A percentile compares a stretch with the other conserved stretches of the same genome.
phyloP scores from a whole-genome alignment of 2,888 invertebrate genomes.

The Willowsia nigromaculata region DNA sequence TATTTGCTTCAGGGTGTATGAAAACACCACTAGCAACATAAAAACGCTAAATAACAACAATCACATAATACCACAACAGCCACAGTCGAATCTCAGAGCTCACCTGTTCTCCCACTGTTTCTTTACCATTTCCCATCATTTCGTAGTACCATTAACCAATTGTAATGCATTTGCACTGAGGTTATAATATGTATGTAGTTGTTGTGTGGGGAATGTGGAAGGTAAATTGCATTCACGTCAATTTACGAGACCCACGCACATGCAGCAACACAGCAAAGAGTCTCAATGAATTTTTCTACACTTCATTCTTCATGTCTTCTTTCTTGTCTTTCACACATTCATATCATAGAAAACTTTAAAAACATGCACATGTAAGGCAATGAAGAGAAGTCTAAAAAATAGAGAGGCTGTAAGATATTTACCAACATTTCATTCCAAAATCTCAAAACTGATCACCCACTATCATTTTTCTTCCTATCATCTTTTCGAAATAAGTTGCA shows the following conservation, averaged over 20 bases:
- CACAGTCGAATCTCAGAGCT: neutral
- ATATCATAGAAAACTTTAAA: neutral
- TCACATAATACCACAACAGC: neutral
- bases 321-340: too few relatives aligned
- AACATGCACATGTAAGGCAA: too few relatives aligned
- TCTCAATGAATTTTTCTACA: constrained; percentile 1
- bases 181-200: neutral
- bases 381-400: too few relatives aligned
- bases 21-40: neutral
- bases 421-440: neutral
- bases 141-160: neutral
- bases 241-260: neutral
- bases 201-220: neutral
- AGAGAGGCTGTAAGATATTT: too few relatives aligned
- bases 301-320: neutral
- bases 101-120: constrained; percentile 46
- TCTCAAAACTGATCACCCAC: neutral
- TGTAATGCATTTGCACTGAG: neutral
- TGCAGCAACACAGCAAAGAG: neutral
- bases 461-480: neutral
- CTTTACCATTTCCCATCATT: neutral
- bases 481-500: neutral
- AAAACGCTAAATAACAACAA: constrained; percentile 14
- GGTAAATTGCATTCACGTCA: neutral
- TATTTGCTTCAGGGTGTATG: constrained; percentile 10